These are phyloP conservation scores for Lontra canadensis DNA, from an alignment of 2,113 vertebrate species.

Conservation along the genomic window DNA sequence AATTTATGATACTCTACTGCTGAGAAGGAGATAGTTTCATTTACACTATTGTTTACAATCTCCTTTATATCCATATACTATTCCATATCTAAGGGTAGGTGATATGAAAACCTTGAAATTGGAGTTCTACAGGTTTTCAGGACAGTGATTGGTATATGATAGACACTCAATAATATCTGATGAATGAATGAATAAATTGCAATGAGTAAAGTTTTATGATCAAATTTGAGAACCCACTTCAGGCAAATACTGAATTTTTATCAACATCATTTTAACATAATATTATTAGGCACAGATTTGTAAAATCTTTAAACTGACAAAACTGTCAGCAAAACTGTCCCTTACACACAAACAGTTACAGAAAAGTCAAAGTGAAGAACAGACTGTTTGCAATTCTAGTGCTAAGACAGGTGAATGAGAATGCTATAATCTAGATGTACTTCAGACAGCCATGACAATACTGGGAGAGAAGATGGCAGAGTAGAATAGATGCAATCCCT, in stretches of 20 bases:
- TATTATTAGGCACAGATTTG: neutral
- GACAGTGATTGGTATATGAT: neutral
- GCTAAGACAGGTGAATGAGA: neutral
- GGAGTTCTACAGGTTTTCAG: neutral
- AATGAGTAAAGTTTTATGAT: neutral
- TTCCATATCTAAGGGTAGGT: neutral
- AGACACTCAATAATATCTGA: neutral
- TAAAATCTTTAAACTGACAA: neutral
- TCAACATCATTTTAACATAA: neutral
- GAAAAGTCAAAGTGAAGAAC: neutral
- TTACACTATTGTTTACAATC: neutral
- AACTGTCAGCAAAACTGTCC: neutral
- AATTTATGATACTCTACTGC: neutral
- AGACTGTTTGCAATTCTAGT: neutral
- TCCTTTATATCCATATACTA: neutral
- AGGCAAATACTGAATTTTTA: neutral
- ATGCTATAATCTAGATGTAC: neutral
- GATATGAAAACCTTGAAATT: neutral
- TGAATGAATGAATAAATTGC: neutral
- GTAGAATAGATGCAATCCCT: neutral
- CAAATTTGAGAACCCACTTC: neutral
- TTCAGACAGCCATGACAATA: neutral
- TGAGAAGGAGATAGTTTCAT: neutral
- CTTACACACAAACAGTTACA: neutral
- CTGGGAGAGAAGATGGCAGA: neutral